phyloP scores from a whole-genome alignment of 2,113 vertebrate species.

The Pipra filicauda region DNA sequence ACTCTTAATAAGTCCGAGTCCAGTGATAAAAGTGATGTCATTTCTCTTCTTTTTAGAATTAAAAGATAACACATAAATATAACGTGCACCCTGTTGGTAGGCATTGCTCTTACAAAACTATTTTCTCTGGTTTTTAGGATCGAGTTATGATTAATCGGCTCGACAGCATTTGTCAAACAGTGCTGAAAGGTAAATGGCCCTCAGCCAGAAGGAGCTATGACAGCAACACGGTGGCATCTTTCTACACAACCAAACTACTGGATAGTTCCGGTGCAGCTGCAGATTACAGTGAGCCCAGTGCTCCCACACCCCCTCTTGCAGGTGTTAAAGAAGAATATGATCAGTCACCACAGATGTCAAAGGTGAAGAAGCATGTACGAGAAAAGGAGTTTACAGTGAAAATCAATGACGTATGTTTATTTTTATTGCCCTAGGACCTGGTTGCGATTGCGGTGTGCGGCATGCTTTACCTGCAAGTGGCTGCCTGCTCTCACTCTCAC shows the following conservation, averaged over 20 bases:
- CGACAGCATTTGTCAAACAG: slow-evolving; percentile 97
- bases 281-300: slow-evolving; percentile 73
- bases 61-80: not conserved
- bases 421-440: slow-evolving; percentile 89
- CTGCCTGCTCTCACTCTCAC: slow-evolving; percentile 84
- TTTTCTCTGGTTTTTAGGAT: slow-evolving; percentile 76
- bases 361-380: slow-evolving; percentile 99
- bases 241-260: slow-evolving; percentile 97
- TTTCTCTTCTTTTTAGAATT: not conserved
- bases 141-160: slow-evolving; percentile 97
- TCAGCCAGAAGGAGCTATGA: slow-evolving; percentile 87
- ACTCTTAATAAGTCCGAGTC: not conserved
- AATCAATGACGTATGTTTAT: slow-evolving; percentile 99
- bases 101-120: not conserved
- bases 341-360: slow-evolving; percentile 94
- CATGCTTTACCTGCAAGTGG: slow-evolving; percentile 88
- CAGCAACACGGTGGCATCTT: slow-evolving; percentile 87
- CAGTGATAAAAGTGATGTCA: not conserved
- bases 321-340: slow-evolving; percentile 85
- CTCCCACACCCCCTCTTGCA: slow-evolving; percentile 59
- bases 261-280: slow-evolving; percentile 82
- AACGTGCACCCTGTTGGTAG: not conserved
- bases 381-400: slow-evolving; percentile 99
- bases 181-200: slow-evolving; percentile 97
- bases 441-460: slow-evolving; percentile 86